phyloP scores from a whole-genome alignment of 2,888 invertebrate genomes.

The Bellardia bayeri region DNA sequence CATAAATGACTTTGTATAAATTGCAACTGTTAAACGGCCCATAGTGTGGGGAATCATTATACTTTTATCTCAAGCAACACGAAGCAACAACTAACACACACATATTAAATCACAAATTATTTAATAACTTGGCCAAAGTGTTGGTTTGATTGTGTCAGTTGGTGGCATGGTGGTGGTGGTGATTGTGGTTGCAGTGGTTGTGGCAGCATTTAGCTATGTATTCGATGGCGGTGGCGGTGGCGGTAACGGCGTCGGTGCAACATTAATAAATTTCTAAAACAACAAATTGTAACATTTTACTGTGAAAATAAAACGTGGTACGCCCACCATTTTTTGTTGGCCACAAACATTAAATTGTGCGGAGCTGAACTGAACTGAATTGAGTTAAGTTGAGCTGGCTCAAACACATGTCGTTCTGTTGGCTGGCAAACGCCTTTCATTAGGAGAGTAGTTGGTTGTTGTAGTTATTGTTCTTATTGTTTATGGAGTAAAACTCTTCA shows the following conservation, averaged over 20 bases:
- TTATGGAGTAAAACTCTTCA: slow-evolving; percentile 12
- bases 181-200: slow-evolving; percentile 1
- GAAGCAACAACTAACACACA: not conserved
- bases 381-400: slow-evolving; percentile 38
- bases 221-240: slow-evolving; percentile 69
- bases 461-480: not conserved
- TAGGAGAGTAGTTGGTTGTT: not conserved
- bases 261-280: slow-evolving; percentile 80
- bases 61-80: not conserved
- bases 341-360: slow-evolving; percentile 32
- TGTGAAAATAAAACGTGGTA: slow-evolving; percentile 67
- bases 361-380: slow-evolving; percentile 13
- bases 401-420: slow-evolving; percentile 52
- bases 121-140: slow-evolving; percentile 77
- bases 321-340: slow-evolving; percentile 72
- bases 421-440: slow-evolving; percentile 43
- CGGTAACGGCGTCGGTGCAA: slow-evolving; percentile 73
- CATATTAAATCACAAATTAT: slow-evolving; percentile 50
- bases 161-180: not conserved
- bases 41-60: slow-evolving; percentile 18
- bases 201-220: slow-evolving; percentile 39
- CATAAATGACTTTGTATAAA: slow-evolving; percentile 22
- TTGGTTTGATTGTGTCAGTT: slow-evolving; percentile 63
- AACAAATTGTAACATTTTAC: slow-evolving; percentile 82
- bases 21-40: slow-evolving; percentile 32